phyloP scores from a whole-genome alignment of 2,888 invertebrate species.

The Spialia ferax region DNA sequence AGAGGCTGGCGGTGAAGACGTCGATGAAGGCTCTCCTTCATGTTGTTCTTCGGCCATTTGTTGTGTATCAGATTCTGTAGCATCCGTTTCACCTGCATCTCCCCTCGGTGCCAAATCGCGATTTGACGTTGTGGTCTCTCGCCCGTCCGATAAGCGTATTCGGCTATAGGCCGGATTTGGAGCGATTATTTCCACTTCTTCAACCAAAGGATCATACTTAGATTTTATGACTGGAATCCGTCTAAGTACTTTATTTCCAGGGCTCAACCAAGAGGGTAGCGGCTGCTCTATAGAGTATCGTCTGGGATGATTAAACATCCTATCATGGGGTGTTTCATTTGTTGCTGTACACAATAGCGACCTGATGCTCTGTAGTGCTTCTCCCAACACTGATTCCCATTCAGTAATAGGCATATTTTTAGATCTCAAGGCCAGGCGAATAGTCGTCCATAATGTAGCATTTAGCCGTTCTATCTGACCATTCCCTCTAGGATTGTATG shows the following conservation, averaged over 20 bases:
- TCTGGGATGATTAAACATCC: slow-evolving; percentile 1
- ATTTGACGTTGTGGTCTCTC: background rate
- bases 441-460: background rate
- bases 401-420: slow-evolving; percentile 11
- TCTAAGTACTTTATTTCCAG: slow-evolving; percentile 1
- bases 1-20: background rate
- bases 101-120: background rate
- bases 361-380: slow-evolving; percentile 1
- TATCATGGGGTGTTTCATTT: slow-evolving; percentile 8
- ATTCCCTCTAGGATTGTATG: background rate
- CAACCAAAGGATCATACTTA: slow-evolving; percentile 2
- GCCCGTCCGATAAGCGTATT: slow-evolving; percentile 7
- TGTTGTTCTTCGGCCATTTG: background rate
- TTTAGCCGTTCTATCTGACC: slow-evolving; percentile 1
- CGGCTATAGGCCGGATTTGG: slow-evolving; percentile 2
- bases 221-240: background rate
- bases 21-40: background rate
- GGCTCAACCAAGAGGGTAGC: background rate
- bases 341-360: slow-evolving; percentile 15
- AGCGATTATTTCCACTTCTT: slow-evolving; percentile 5
- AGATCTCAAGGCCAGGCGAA: background rate
- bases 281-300: background rate
- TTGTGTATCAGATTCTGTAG: background rate
- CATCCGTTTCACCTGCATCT: background rate
- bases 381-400: slow-evolving; percentile 4